Percentiles rank a stretch among this genome's conserved stretches.
These are phyloP conservation scores for Protonibea diacanthus DNA, from an alignment of 2,797 vertebrate genomes.

Conservation along the genomic window DNA sequence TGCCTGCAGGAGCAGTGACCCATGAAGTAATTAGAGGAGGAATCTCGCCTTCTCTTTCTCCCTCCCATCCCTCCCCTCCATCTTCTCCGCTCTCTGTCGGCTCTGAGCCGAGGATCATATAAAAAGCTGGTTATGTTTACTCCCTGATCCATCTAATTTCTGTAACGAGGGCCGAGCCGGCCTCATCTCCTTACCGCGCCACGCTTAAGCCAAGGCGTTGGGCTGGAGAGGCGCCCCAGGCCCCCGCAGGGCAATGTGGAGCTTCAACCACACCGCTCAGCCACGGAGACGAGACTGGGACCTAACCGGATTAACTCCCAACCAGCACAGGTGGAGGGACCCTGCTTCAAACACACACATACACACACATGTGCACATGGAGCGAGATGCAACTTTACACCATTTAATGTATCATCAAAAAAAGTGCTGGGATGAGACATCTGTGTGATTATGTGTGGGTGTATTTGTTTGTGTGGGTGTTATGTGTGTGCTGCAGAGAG, in stretches of 20 bases:
- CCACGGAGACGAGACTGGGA: slow-evolving; percentile 73
- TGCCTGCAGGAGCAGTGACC: slow-evolving; percentile 91
- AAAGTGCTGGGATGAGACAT: slow-evolving; percentile 77
- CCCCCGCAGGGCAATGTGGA: slow-evolving; percentile 68
- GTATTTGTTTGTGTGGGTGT: slow-evolving; percentile 59
- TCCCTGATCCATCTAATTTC: slow-evolving; percentile 97
- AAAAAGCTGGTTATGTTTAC: slow-evolving; percentile 95
- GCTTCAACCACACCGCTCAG: slow-evolving; percentile 77
- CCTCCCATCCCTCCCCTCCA: slow-evolving; percentile 63
- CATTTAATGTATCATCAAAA: slow-evolving; percentile 85
- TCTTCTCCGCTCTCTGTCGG: slow-evolving; percentile 70
- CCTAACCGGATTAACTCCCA: slow-evolving; percentile 93
- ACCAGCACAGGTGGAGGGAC: slow-evolving; percentile 82
- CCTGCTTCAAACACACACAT: slow-evolving; percentile 66
- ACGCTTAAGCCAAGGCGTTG: slow-evolving; percentile 86
- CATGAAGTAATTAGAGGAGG: slow-evolving; percentile 95
- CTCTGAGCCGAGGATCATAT: slow-evolving; percentile 87
- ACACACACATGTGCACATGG: slow-evolving; percentile 64
- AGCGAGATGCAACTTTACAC: slow-evolving; percentile 87
- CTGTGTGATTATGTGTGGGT: slow-evolving; percentile 58
- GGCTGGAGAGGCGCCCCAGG: slow-evolving; percentile 86
- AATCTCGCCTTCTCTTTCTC: slow-evolving; percentile 87
- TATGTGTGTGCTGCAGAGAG: slow-evolving; percentile 50
- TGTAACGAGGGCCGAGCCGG: slow-evolving; percentile 90
- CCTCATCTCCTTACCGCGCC: slow-evolving; percentile 90